Evolutionary conservation across 2,113 vertebrate genomes (phyloP).

Genomic region (Heterotilapia buettikoferi): DNA sequence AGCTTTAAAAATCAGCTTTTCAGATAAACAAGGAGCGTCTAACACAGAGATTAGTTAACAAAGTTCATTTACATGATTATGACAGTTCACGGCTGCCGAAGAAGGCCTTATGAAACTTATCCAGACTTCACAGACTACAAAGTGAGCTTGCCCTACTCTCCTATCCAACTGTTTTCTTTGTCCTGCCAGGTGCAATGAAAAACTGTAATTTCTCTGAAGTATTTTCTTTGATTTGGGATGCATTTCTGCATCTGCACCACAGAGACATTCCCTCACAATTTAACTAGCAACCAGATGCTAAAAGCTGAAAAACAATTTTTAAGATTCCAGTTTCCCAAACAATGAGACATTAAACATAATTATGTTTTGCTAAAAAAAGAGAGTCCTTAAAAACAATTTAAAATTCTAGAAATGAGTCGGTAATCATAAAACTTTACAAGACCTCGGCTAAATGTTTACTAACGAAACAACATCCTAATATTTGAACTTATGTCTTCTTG

Average conservation of each 20-base stretch:
- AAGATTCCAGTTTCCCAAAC: neutral
- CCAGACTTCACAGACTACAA: neutral
- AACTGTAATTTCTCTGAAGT: neutral
- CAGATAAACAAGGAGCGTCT: neutral
- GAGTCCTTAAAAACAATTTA: neutral
- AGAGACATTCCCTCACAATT: neutral
- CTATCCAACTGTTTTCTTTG: neutral
- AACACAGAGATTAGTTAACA: neutral
- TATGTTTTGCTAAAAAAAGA: neutral
- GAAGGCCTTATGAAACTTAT: neutral
- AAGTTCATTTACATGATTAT: neutral
- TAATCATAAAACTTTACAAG: neutral
- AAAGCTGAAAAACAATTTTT: neutral
- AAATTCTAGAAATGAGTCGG: neutral
- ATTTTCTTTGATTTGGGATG: neutral
- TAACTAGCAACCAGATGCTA: neutral
- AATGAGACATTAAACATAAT: neutral
- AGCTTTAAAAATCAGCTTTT: constrained; percentile 1
- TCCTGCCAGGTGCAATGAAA: neutral
- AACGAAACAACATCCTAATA: neutral
- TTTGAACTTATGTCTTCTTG: neutral
- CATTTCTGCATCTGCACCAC: neutral
- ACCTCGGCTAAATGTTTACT: neutral
- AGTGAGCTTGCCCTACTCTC: neutral
- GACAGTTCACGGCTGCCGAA: neutral